Conservation (phyloP, 2,113 vertebrate species). For the Patagioenas fasciata region DNA sequence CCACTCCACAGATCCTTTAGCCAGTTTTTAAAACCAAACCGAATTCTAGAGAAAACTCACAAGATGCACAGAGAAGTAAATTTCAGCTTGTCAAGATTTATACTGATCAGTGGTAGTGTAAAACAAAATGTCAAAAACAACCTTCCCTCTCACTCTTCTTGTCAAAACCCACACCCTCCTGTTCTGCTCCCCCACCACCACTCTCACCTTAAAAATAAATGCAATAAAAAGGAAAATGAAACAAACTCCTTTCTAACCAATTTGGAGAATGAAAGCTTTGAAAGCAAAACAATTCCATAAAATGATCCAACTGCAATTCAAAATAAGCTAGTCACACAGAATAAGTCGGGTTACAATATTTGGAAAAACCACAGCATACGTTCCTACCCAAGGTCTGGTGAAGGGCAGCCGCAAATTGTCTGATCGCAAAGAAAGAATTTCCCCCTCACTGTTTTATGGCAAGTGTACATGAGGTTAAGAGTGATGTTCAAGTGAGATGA, state of each 20-base stretch:
- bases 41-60: conserved; percentile 58
- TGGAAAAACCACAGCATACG: conserved; percentile 47
- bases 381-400: conserved; percentile 24
- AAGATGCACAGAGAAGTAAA: conserved; percentile 53
- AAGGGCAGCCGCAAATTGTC: conserved; percentile 58
- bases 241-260: conserved; percentile 13
- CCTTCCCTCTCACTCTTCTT: conserved; percentile 4
- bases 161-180: neutral
- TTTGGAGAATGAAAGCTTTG: neutral
- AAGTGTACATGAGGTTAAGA: conserved; percentile 15
- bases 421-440: conserved; percentile 63
- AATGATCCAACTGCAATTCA: conserved; percentile 40
- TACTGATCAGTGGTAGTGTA: conserved; percentile 25
- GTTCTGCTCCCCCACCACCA: neutral
- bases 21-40: conserved; percentile 63
- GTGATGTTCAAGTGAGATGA: neutral
- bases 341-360: conserved; percentile 27
- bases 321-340: conserved; percentile 2
- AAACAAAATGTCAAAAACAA: conserved; percentile 54
- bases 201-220: conserved; percentile 46
- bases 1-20: conserved; percentile 33
- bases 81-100: conserved; percentile 58
- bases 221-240: conserved; percentile 42
- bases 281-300: conserved; percentile 58
- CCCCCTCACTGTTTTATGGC: conserved; percentile 25